Evolutionary conservation across 2,113 vertebrate genomes (phyloP).

Genomic region (Cebus imitator): DNA sequence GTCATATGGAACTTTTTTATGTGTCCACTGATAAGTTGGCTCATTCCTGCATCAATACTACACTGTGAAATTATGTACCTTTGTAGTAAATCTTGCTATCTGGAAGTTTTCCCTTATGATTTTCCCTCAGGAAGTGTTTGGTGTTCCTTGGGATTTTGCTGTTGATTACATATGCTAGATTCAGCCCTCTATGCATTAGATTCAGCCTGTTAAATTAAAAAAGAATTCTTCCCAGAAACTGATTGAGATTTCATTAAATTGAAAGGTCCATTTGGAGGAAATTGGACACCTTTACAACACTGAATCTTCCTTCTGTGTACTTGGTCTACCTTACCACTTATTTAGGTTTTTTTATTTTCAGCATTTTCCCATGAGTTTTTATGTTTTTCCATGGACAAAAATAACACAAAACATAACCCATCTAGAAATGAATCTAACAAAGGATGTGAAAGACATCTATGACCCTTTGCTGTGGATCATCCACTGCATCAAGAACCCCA

Average conservation of each 20-base stretch:
- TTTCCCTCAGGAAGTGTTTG: neutral
- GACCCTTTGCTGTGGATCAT: no score
- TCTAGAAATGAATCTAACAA: neutral
- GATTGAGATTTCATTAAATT: neutral
- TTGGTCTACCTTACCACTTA: neutral
- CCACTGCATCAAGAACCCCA: no score
- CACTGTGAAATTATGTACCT: neutral
- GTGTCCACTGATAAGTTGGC: neutral
- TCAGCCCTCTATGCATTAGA: neutral
- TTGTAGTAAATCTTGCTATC: neutral
- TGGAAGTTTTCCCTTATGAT: neutral
- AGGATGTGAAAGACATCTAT: neutral
- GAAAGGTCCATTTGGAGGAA: neutral
- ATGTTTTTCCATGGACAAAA: neutral
- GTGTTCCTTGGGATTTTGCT: neutral
- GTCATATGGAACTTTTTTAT: neutral
- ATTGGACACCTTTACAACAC: neutral
- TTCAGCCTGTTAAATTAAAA: neutral
- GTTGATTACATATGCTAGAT: neutral
- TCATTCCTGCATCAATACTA: neutral
- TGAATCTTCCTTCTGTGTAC: neutral
- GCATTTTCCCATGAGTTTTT: neutral
- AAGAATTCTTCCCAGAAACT: neutral
- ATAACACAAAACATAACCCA: neutral
- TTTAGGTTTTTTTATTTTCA: neutral